phyloP scores from a whole-genome alignment of 2,888 invertebrate species.

The Zonitis immaculata region DNA sequence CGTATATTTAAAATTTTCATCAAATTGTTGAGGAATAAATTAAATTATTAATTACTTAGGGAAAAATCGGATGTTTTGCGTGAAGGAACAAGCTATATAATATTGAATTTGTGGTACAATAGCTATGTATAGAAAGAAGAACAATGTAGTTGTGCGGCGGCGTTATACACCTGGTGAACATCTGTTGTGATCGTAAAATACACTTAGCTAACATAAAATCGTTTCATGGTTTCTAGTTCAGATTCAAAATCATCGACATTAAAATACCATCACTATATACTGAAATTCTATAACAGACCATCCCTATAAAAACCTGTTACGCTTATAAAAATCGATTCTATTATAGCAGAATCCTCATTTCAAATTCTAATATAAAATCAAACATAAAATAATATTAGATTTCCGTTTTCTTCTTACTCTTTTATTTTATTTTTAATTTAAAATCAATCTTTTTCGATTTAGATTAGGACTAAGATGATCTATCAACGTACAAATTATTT shows the following conservation, averaged over 20 bases:
- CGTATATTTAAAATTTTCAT: no score
- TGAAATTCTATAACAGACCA: not conserved
- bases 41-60: no score
- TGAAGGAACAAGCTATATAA: slow-evolving; percentile 20
- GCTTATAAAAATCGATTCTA: not conserved
- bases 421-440: no score
- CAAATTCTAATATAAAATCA: no score
- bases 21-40: no score
- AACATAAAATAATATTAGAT: no score
- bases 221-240: not conserved
- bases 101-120: slow-evolving; percentile 27
- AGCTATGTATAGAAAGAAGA: slow-evolving; percentile 26
- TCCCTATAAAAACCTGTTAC: not conserved
- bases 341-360: not conserved
- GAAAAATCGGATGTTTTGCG: no score
- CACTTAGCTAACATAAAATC: slow-evolving; percentile 15
- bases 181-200: slow-evolving; percentile 29
- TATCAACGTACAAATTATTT: no score
- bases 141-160: slow-evolving; percentile 28
- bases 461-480: no score
- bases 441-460: no score
- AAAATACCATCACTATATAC: not conserved
- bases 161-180: slow-evolving; percentile 24
- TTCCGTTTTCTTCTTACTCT: no score
- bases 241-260: not conserved